Conservation (phyloP, 2,113 vertebrate genomes). For the Podarcis cretensis region DNA sequence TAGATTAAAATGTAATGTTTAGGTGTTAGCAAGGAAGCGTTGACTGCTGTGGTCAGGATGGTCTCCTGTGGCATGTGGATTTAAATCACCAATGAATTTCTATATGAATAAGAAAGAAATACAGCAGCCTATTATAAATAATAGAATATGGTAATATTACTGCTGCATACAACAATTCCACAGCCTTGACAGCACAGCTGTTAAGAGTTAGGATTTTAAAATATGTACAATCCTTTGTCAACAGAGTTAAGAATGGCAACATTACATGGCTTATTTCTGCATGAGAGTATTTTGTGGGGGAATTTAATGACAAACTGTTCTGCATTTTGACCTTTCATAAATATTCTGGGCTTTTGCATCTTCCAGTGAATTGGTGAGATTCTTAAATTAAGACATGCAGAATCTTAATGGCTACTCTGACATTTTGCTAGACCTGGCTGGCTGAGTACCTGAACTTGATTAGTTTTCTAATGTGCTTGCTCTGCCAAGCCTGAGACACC, state of each 20-base stretch:
- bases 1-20: not conserved
- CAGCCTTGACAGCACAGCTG: conserved; percentile 64
- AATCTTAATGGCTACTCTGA: conserved; percentile 64
- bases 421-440: conserved; percentile 65
- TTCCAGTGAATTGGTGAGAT: conserved; percentile 39
- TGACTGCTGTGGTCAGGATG: not conserved
- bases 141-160: conserved; percentile 69
- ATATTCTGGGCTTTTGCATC: conserved; percentile 32
- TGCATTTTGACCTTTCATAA: conserved; percentile 63
- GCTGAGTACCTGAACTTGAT: conserved; percentile 58
- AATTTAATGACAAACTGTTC: conserved; percentile 59
- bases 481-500: conserved; percentile 52
- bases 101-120: conserved; percentile 17
- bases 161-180: conserved; percentile 62
- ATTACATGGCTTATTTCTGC: conserved; percentile 59
- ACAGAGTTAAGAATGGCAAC: conserved; percentile 58
- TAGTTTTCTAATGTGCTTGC: conserved; percentile 47
- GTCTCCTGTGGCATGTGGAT: not conserved
- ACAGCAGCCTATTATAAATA: conserved; percentile 68
- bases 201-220: conserved; percentile 59
- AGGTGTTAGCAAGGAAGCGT: not conserved
- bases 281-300: conserved; percentile 51
- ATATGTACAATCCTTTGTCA: conserved; percentile 66
- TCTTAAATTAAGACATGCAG: conserved; percentile 57
- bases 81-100: conserved; percentile 15